Conservation (phyloP, 2,888 invertebrate genomes). For the Saturnia japonica region DNA sequence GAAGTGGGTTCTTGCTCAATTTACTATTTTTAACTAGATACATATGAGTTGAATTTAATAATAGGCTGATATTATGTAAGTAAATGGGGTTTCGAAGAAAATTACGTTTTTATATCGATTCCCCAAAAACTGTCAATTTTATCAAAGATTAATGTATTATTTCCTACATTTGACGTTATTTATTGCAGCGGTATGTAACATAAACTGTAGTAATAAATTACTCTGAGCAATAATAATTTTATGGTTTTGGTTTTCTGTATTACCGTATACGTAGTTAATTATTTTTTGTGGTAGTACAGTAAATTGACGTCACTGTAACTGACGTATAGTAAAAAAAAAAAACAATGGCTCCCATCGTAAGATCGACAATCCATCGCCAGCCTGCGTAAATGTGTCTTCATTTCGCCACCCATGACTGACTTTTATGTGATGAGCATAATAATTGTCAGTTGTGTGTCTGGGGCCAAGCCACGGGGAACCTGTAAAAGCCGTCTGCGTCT, state of each 20-base stretch:
- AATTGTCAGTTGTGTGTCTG: too few relatives aligned
- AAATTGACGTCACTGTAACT: neutral
- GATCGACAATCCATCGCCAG: neutral
- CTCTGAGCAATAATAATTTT: neutral
- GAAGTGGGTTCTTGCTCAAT: neutral
- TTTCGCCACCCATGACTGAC: too few relatives aligned
- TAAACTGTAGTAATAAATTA: constrained; percentile 3
- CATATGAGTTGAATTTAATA: neutral
- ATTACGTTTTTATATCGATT: neutral
- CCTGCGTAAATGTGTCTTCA: neutral
- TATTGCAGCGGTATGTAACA: neutral
- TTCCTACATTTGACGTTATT: constrained; percentile 13
- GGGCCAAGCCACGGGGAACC: too few relatives aligned
- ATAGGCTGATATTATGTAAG: neutral
- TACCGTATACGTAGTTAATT: neutral
- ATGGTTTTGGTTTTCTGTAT: neutral
- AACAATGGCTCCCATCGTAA: neutral
- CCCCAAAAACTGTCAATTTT: neutral
- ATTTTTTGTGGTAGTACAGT: neutral
- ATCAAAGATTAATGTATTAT: constrained; percentile 9
- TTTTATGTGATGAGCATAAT: too few relatives aligned
- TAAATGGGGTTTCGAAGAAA: neutral
- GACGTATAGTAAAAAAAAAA: neutral
- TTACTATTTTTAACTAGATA: neutral
- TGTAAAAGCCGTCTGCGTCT: too few relatives aligned